Conservation (phyloP, 2,113 vertebrate genomes). For the Hippotragus niger region DNA sequence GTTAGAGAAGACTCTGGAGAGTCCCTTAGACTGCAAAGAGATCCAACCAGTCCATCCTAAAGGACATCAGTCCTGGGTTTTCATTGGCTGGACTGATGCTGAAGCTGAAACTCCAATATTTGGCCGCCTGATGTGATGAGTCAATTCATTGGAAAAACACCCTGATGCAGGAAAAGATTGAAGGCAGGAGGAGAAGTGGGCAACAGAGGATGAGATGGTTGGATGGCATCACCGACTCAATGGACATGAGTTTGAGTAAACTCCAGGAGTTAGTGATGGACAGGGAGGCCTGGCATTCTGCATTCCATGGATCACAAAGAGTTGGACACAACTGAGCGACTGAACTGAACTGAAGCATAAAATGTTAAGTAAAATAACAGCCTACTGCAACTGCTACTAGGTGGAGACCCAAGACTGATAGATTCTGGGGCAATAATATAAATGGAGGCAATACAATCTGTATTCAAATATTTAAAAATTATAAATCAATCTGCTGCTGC, state of each 20-base stretch:
- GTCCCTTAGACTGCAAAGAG: not conserved
- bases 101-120: not conserved
- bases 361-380: not conserved
- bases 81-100: not conserved
- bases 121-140: not conserved
- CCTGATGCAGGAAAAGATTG: not conserved
- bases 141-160: not conserved
- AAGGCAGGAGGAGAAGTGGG: not conserved
- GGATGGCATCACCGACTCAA: not conserved
- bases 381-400: not conserved
- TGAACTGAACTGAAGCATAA: not conserved
- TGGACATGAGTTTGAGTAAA: not conserved
- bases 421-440: not conserved
- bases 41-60: not conserved
- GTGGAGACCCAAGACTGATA: not conserved
- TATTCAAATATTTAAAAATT: not conserved
- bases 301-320: not conserved
- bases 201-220: not conserved
- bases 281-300: not conserved
- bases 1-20: not conserved
- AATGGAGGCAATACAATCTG: not conserved
- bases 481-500: not conserved
- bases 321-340: accelerated
- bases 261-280: not conserved
- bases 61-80: not conserved